Conservation (phyloP, 2,888 invertebrate genomes). For the Daptonema setosum region DNA sequence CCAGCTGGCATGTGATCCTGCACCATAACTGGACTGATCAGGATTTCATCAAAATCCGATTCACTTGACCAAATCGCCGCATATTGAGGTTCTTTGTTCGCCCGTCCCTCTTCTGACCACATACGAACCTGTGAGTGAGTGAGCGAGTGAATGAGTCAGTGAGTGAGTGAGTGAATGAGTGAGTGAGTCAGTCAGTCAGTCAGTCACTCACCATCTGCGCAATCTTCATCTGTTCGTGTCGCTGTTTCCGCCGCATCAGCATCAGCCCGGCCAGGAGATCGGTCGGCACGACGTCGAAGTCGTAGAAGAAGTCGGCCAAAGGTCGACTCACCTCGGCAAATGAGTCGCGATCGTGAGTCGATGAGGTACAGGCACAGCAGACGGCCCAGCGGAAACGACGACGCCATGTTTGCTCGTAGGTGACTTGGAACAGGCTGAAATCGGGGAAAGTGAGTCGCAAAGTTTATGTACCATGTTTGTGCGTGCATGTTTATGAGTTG, state of each 20-base stretch:
- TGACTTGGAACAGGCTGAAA: neutral
- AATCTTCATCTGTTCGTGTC: conserved; percentile 37
- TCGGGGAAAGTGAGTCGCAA: no score
- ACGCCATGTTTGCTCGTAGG: neutral
- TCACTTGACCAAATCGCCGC: conserved; percentile 67
- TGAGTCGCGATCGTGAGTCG: conserved; percentile 40
- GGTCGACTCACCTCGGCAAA: conserved; percentile 61
- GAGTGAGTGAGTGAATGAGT: neutral
- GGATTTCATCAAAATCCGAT: conserved; percentile 60
- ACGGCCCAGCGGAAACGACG: neutral
- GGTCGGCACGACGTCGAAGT: conserved; percentile 63
- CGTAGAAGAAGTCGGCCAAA: conserved; percentile 62
- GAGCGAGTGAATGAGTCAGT: neutral
- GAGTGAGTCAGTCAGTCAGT: neutral
- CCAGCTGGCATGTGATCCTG: conserved; percentile 76
- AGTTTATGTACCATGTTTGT: no score
- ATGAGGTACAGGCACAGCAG: neutral
- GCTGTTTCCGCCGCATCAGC: conserved; percentile 54
- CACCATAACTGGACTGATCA: conserved; percentile 66
- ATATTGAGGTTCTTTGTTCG: conserved; percentile 48
- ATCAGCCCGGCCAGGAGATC: conserved; percentile 65
- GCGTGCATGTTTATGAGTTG: no score
- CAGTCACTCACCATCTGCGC: neutral
- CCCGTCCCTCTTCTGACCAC: neutral
- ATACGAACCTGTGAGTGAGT: neutral